phyloP scores from a whole-genome alignment of 92 coral and sea anemone genomes.

The Pocillopora meandrina region DNA sequence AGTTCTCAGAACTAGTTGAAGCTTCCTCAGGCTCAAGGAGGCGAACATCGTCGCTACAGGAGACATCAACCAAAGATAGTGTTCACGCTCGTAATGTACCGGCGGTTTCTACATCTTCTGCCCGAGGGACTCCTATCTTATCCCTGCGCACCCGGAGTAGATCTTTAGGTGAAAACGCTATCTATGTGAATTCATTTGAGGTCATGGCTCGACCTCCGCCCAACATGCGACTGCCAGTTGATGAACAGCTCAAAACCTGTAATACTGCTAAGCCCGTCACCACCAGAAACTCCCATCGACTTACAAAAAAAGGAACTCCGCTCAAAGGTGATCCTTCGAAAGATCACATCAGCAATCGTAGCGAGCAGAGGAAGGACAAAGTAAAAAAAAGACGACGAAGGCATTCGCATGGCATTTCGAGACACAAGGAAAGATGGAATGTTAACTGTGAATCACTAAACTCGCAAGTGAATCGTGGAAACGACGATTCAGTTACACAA shows the following conservation, averaged over 20 bases:
- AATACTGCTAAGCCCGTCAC: conserved; percentile 1
- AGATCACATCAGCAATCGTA: not conserved
- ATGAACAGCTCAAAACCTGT: not conserved
- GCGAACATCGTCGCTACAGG: conserved; percentile 11
- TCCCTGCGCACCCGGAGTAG: conserved; percentile 33
- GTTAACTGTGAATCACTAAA: not conserved
- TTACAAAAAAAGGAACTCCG: not conserved
- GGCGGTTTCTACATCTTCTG: not conserved
- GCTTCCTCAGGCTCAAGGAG: not conserved
- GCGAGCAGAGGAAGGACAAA: not conserved
- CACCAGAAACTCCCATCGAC: not conserved
- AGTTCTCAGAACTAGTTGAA: conserved; percentile 6
- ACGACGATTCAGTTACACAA: not conserved
- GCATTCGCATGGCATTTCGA: not conserved
- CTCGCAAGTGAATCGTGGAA: conserved; percentile 1
- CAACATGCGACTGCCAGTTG: conserved; percentile 23
- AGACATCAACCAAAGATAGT: not conserved
- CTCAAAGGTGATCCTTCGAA: not conserved
- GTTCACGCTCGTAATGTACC: not conserved
- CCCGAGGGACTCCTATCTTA: conserved; percentile 1
- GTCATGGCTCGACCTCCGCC: conserved; percentile 45
- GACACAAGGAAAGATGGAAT: not conserved
- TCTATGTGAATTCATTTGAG: conserved; percentile 47
- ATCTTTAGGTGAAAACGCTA: conserved; percentile 33
- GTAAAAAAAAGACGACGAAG: conserved; percentile 17